phyloP scores from a whole-genome alignment of 2,888 invertebrate genomes.

The Ochropleura leucogaster region DNA sequence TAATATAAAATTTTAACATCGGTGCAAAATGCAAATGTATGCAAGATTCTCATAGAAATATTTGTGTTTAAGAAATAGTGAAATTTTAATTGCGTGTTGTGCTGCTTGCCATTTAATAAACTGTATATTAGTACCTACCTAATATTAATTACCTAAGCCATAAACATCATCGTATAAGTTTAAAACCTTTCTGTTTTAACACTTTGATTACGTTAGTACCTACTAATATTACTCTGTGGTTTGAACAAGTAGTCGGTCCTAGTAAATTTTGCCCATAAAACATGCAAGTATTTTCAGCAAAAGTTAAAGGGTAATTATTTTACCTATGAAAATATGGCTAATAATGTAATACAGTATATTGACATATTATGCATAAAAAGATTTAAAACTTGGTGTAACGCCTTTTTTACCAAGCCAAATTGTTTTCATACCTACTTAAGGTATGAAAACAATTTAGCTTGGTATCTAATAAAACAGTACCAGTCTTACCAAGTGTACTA shows the following conservation, averaged over 20 bases:
- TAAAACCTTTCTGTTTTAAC: conserved; percentile 4
- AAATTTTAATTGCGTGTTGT: not conserved
- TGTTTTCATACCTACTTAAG: too few species aligned
- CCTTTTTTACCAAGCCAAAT: too few species aligned
- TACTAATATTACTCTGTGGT: too few species aligned
- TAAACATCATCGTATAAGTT: conserved; percentile 1
- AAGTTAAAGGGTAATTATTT: not conserved
- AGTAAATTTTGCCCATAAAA: not conserved
- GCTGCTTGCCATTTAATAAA: not conserved
- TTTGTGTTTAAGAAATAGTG: conserved; percentile 1
- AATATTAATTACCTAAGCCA: not conserved
- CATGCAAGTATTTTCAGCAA: conserved; percentile 4
- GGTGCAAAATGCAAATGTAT: not conserved
- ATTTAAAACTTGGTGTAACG: conserved; percentile 9
- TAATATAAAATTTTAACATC: too few species aligned
- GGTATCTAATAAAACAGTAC: conserved; percentile 1
- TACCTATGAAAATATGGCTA: conserved; percentile 15
- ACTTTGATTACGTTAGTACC: not conserved
- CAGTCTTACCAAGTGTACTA: too few species aligned
- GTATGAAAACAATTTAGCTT: conserved; percentile 8
- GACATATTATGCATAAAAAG: not conserved
- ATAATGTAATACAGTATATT: conserved; percentile 7
- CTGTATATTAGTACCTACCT: not conserved
- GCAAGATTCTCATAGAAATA: not conserved
- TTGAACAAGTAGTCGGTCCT: too few species aligned